Evolutionary conservation across 2,888 invertebrate genomes (phyloP).

Genomic region (Metacarcinus magister): DNA sequence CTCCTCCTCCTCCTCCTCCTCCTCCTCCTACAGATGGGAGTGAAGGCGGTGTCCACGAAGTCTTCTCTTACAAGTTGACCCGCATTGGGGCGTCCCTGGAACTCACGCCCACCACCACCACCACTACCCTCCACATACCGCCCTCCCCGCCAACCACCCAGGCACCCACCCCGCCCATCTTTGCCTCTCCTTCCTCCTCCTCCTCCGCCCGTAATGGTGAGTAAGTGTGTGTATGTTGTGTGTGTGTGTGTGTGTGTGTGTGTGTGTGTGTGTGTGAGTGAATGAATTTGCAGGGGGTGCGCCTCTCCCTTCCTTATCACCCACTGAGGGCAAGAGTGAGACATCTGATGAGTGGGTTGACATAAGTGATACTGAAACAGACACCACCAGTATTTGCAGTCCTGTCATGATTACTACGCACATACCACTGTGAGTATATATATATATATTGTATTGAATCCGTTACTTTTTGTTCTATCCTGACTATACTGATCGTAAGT

Average conservation of each 20-base stretch:
- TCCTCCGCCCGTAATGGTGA: conserved; percentile 53
- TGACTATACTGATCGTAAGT: too few species aligned
- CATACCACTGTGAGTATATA: conserved; percentile 79
- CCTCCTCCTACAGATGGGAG: conserved; percentile 66
- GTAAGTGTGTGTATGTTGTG: not conserved
- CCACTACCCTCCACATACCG: not conserved
- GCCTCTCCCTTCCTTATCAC: conserved; percentile 71
- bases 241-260: not conserved
- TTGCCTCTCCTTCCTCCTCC: conserved; percentile 37
- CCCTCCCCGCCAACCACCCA: conserved; percentile 62
- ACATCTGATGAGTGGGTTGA: conserved; percentile 89
- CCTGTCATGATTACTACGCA: conserved; percentile 73
- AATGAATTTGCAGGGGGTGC: not conserved
- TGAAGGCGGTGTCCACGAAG: conserved; percentile 80
- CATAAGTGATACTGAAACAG: conserved; percentile 84
- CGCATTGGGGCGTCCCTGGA: conserved; percentile 69
- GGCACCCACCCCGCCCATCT: conserved; percentile 23
- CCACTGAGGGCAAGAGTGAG: conserved; percentile 70
- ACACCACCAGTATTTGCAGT: conserved; percentile 52
- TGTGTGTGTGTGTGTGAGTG: not conserved
- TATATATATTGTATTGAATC: too few species aligned
- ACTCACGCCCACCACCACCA: conserved; percentile 11
- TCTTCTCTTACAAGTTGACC: conserved; percentile 82
- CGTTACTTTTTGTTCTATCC: too few species aligned
- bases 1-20: conserved; percentile 21